Evolutionary conservation across 2,113 vertebrate species (phyloP).

Genomic region (Zonotrichia leucophrys): DNA sequence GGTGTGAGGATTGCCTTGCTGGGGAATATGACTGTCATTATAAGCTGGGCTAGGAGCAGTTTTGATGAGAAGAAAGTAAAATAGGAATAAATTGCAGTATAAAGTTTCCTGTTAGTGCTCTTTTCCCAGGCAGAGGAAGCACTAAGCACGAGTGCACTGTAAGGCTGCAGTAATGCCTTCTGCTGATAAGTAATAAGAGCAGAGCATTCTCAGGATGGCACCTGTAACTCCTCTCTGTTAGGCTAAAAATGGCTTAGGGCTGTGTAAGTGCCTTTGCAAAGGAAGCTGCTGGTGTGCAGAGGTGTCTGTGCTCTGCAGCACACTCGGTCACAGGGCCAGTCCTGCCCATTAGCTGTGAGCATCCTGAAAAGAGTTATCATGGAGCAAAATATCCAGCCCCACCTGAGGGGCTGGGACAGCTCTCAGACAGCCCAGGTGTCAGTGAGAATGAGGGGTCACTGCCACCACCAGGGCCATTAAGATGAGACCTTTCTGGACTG

Average conservation of each 20-base stretch:
- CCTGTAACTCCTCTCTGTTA: neutral
- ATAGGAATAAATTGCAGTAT: neutral
- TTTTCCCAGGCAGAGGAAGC: neutral
- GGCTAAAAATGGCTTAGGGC: neutral
- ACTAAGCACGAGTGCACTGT: neutral
- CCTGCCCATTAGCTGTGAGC: neutral
- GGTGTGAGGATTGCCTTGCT: neutral
- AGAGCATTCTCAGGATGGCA: neutral
- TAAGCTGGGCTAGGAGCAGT: neutral
- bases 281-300: neutral
- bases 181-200: neutral
- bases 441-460: neutral
- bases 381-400: neutral
- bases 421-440: neutral
- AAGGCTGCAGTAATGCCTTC: neutral
- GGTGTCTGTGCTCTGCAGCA: neutral
- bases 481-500: neutral
- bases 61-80: slow-evolving; percentile 10
- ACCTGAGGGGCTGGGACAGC: neutral
- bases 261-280: neutral
- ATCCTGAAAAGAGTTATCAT: accelerated
- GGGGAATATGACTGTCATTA: neutral
- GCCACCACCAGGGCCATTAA: neutral
- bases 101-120: neutral
- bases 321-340: neutral